Evolutionary conservation across 2,888 invertebrate genomes (phyloP).

Genomic region (Ormyrus pomaceus): DNA sequence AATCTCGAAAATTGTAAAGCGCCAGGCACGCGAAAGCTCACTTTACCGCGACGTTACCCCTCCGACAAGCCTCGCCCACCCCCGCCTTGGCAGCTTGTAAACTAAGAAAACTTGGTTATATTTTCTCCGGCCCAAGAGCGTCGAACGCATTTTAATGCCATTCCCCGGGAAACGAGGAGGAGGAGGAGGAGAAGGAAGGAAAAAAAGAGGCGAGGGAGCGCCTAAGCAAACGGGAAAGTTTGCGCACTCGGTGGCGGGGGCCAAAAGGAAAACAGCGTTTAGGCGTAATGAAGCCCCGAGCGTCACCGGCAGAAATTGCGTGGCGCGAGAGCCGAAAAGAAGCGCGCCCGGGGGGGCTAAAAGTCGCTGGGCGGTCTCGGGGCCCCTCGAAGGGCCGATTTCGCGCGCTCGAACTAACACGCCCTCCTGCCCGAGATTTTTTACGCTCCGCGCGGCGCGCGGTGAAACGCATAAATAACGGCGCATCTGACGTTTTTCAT

Average conservation of each 20-base stretch:
- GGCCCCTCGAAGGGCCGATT: slow-evolving; percentile 15
- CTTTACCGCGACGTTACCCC: slow-evolving; percentile 11
- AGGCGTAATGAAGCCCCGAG: slow-evolving; percentile 52
- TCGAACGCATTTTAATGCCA: neutral
- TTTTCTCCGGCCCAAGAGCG: neutral
- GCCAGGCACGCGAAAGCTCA: slow-evolving; percentile 34
- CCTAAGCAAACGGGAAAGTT: too few relatives aligned
- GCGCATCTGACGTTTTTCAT: slow-evolving; percentile 37
- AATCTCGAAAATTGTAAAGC: slow-evolving; percentile 46
- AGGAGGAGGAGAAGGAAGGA: too few relatives aligned
- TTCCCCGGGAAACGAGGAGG: too few relatives aligned
- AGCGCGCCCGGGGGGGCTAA: slow-evolving; percentile 4
- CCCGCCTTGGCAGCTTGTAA: neutral
- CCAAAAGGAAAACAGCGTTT: slow-evolving; percentile 50
- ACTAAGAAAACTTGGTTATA: slow-evolving; percentile 4
- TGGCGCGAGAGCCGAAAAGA: slow-evolving; percentile 1
- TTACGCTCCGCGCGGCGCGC: slow-evolving; percentile 16
- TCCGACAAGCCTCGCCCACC: slow-evolving; percentile 1
- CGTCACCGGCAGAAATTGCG: slow-evolving; percentile 22
- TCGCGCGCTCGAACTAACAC: neutral
- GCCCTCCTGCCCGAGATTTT: slow-evolving; percentile 41
- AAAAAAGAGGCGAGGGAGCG: too few relatives aligned
- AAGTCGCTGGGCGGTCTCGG: slow-evolving; percentile 16
- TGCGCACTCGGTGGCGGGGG: neutral
- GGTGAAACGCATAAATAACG: slow-evolving; percentile 44